Conservation (phyloP, 2,113 vertebrate genomes). For the Nothoprocta pentlandii region DNA sequence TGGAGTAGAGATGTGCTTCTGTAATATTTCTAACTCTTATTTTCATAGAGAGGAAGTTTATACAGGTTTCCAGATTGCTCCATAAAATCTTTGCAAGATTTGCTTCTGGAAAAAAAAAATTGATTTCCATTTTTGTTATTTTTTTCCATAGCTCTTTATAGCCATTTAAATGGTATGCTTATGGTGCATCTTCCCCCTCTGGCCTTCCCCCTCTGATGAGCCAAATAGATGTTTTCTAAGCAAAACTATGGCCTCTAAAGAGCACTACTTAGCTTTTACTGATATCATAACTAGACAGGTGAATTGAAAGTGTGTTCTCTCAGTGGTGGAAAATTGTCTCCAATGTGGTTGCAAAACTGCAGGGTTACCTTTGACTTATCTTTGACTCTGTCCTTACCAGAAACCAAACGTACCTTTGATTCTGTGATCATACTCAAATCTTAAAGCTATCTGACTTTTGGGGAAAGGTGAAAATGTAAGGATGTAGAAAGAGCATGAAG, state of each 20-base stretch:
- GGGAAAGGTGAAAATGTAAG: neutral
- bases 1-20: neutral
- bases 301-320: neutral
- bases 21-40: neutral
- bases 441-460: neutral
- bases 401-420: neutral
- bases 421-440: neutral
- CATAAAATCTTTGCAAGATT: neutral
- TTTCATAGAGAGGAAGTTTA: neutral
- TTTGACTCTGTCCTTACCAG: neutral
- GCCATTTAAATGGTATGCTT: neutral
- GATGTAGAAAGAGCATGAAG: neutral
- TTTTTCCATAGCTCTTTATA: neutral
- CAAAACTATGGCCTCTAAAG: rapidly evolving
- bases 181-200: neutral
- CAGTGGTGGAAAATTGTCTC: neutral
- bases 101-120: neutral
- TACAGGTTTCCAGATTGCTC: neutral
- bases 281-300: neutral
- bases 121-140: neutral
- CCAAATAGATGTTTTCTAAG: neutral
- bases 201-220: neutral
- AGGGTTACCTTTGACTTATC: neutral
- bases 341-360: neutral
- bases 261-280: neutral